Evolutionary conservation across 2,888 invertebrate genomes (phyloP).

Genomic region (Lepetodrilus schrolli): DNA sequence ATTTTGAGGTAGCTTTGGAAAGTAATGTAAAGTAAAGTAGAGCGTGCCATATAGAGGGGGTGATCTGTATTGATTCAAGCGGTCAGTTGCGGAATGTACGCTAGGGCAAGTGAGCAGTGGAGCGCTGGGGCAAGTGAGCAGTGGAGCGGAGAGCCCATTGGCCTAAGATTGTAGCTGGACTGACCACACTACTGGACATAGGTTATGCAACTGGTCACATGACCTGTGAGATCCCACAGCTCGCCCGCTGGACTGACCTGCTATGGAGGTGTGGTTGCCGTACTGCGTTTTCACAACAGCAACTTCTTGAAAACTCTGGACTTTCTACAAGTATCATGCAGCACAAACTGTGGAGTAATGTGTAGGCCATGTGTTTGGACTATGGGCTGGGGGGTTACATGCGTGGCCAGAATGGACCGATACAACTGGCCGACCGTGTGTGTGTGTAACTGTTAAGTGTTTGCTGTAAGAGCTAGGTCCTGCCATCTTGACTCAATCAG

Average conservation of each 20-base stretch:
- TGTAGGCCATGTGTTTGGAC: too few species aligned
- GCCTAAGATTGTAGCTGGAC: slow-evolving; percentile 26
- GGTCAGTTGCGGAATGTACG: slow-evolving; percentile 19
- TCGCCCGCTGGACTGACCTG: slow-evolving; percentile 3
- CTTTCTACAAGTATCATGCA: background rate
- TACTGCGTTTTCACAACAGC: background rate
- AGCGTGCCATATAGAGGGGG: slow-evolving; percentile 1
- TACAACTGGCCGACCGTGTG: background rate
- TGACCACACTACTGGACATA: slow-evolving; percentile 25
- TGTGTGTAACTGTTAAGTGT: background rate
- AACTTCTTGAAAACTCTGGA: background rate
- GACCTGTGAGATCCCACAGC: slow-evolving; percentile 19
- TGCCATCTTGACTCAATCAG: slow-evolving; percentile 19
- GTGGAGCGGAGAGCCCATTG: slow-evolving; percentile 21
- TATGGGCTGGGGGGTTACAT: too few species aligned
- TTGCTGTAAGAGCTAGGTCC: background rate
- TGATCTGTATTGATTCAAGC: background rate
- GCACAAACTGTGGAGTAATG: background rate
- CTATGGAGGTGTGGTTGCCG: slow-evolving; percentile 9
- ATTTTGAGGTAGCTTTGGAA: background rate
- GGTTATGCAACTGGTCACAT: slow-evolving; percentile 24
- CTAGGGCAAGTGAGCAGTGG: slow-evolving; percentile 14
- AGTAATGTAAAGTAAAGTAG: too few species aligned
- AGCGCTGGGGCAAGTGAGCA: slow-evolving; percentile 22
- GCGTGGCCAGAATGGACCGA: background rate